These are phyloP conservation scores for Amphipoea oculea DNA, from an alignment of 2,888 invertebrate species.

Conservation along the genomic window DNA sequence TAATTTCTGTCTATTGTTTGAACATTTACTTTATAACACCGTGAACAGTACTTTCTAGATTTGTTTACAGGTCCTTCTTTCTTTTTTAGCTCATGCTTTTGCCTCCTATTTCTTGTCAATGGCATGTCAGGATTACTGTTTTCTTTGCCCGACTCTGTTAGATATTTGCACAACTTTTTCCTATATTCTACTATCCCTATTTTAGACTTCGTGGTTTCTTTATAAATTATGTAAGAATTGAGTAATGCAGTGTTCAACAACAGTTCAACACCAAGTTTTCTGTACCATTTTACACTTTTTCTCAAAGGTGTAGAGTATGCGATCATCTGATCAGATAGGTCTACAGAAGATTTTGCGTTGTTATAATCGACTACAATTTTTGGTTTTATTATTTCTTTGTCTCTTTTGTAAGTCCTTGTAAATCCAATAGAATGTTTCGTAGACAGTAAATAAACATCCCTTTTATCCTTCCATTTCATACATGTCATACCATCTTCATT, in stretches of 20 bases:
- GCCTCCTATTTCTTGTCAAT: slow-evolving; percentile 35
- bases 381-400: slow-evolving; percentile 8
- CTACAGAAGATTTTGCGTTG: neutral
- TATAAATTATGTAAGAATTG: slow-evolving; percentile 49
- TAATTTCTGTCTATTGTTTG: slow-evolving; percentile 22
- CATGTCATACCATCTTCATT: slow-evolving; percentile 35
- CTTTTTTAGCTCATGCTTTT: slow-evolving; percentile 48
- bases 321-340: slow-evolving; percentile 5
- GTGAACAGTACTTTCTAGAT: slow-evolving; percentile 43
- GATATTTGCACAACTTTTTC: slow-evolving; percentile 41
- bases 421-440: slow-evolving; percentile 22
- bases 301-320: neutral
- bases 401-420: slow-evolving; percentile 4
- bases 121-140: slow-evolving; percentile 37
- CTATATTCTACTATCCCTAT: slow-evolving; percentile 55
- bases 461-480: slow-evolving; percentile 63
- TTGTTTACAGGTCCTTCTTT: slow-evolving; percentile 48
- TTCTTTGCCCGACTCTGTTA: slow-evolving; percentile 54
- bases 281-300: slow-evolving; percentile 2
- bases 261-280: slow-evolving; percentile 1
- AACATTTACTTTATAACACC: neutral
- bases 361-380: slow-evolving; percentile 11
- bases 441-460: slow-evolving; percentile 54
- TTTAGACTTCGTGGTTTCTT: slow-evolving; percentile 40
- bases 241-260: slow-evolving; percentile 46